Base-by-base conservation (phyloP, 2,888 invertebrate genomes). In the Asteroscopus sphinx region DNA sequence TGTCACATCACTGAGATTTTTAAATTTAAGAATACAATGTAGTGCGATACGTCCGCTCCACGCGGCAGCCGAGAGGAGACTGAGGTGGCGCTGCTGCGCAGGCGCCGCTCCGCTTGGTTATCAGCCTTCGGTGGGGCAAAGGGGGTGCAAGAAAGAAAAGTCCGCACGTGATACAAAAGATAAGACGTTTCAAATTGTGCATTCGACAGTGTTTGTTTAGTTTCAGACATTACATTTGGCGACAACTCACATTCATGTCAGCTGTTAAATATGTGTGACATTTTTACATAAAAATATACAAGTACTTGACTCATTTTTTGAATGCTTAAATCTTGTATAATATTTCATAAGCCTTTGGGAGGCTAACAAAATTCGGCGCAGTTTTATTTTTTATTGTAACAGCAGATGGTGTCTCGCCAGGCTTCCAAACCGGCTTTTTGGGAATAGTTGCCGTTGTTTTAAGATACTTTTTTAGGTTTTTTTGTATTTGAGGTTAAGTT, bases 111-210 rank as follows among this genome's bases (percentile, higher is more conserved):
- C 81, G 78, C 82, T 78, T 80, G 87, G 80, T 93, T 93, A 93
- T 93, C 93, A 93, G 91, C 87, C 88, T 91, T 89, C 83, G 81
- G 77, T 81, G 89, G 89, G 87, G 82, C 79, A 82, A 81, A 84
- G 83, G 83, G 83, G 87, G 87, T 81, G 82, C 77, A 64, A 79
- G 81, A 86, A 88, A 89, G 90, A 92, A 92, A 92, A 90, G 84
- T 86, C 81, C 75, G 83, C 91, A 90, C 91, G 88, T 92, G 91
- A 93, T 89, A 83, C 73, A 63, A 45, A 87, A 91, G 92, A 85
- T 86, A 86, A 81, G 76, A 59, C 62, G 66, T 60, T 77, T 79
- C 71, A 84, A 87, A 85, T 80, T 76, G 76, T 79, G 79, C 81
- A 80, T 63, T 76, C 56, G 53, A 54, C 48, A 49, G 8, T 51